phyloP scores from a whole-genome alignment of 2,113 vertebrate genomes.

The Festucalex cinctus region DNA sequence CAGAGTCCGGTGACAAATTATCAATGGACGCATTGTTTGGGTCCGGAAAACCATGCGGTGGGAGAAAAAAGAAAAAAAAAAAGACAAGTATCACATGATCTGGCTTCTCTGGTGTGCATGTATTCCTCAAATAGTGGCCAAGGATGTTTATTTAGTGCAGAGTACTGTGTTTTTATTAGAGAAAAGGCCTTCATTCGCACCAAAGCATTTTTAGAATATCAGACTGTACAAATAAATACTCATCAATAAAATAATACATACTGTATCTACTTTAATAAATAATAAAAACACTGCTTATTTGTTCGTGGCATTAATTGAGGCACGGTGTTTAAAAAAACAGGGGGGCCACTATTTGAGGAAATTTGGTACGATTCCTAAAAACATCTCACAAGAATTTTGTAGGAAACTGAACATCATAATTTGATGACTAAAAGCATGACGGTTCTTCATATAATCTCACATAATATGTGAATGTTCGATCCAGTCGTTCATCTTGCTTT shows the following conservation, averaged over 20 bases:
- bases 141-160: not conserved
- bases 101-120: not conserved
- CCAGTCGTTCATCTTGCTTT: not conserved
- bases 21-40: constrained; percentile 3
- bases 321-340: not conserved
- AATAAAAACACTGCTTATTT: not conserved
- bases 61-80: not conserved
- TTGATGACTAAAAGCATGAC: not conserved
- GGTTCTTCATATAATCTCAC: not conserved
- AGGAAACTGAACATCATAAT: not conserved
- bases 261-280: not conserved
- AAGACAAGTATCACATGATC: not conserved
- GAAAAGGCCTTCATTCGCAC: not conserved
- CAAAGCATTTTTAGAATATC: not conserved
- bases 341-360: not conserved
- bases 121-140: not conserved
- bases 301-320: not conserved
- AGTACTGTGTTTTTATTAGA: not conserved
- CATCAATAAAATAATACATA: not conserved
- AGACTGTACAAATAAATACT: constrained; percentile 1
- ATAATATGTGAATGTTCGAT: not conserved
- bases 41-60: not conserved
- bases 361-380: not conserved
- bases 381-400: not conserved
- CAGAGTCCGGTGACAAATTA: not conserved